Evolutionary conservation across 2,888 invertebrate species (phyloP), one percentile per base, ranked within the genome.

Genomic region (Plemyria rubiginata): DNA sequence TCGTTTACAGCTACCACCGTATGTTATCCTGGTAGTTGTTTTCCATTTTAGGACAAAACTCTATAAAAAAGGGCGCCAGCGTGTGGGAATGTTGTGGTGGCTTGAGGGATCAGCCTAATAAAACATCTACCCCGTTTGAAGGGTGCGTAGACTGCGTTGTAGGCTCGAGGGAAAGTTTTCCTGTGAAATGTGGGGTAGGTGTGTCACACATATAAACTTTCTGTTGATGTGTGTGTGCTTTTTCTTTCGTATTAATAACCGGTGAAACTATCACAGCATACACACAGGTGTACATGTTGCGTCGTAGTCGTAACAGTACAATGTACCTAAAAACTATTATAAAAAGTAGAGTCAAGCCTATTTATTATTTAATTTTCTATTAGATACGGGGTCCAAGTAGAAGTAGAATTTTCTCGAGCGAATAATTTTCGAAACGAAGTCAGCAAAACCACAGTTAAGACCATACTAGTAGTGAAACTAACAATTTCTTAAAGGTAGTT

Each of bases 31-130:
- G 87, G 91, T 92, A 90, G 77, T 85, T 90, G 92, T 91, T 92
- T 92, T 92, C 91, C 92, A 92, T 92, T 92, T 92, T 92, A 92
- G 92, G 92, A 92, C 92, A 92, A 92, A 92, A 92, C 90, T 90
- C 81, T 81, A 88, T 89, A 92, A 92, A 92, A 92, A 92, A 92
- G 91, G 92, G 92, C 91, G 79, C 68, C 77, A 72, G 69, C 77
- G 79, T 75, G 78, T 74, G 74, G 78, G 76, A 71, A 70, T 65
- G 32, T 60, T 56, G 66, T 61, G 64, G 66, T 60, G 66, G 72
- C 65, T 65, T 56, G 74, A 75, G 80, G 79, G 78, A 77, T 75
- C 76, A 75, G 71, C 68, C 75, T 82, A 79, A 84, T 83, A 32
- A 9, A 22, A n/a, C 32, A 22, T 50, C 49, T 50, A 43, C 75